Conservation (phyloP, 2,797 vertebrate genomes). For the Phaenicophaeus curvirostris region DNA sequence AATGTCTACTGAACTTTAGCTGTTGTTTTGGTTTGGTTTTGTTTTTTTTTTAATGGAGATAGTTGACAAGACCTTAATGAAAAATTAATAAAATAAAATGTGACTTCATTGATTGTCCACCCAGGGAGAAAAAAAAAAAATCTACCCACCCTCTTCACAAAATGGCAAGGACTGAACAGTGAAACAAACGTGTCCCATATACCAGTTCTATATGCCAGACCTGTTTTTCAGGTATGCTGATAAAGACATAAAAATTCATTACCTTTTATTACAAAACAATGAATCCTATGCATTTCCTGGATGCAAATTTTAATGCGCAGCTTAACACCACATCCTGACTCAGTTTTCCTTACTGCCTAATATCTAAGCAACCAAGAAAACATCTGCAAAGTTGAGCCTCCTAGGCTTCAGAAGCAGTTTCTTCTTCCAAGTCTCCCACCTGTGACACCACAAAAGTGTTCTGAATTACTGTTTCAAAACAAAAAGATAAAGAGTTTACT, state of each 20-base stretch:
- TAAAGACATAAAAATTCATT: not conserved
- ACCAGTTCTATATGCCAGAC: not conserved
- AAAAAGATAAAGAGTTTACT: not conserved
- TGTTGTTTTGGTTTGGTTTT: too few relatives aligned
- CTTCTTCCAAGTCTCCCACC: not conserved
- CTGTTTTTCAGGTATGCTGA: not conserved
- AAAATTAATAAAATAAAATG: not conserved
- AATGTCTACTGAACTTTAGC: not conserved
- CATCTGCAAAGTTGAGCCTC: not conserved
- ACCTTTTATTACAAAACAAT: not conserved
- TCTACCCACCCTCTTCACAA: not conserved
- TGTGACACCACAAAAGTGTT: not conserved
- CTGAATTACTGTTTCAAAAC: not conserved
- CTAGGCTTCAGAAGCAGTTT: not conserved
- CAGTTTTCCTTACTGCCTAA: not conserved
- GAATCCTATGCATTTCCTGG: not conserved
- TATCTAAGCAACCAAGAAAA: not conserved
- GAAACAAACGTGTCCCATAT: not conserved
- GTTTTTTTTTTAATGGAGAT: not conserved
- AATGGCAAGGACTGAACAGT: not conserved
- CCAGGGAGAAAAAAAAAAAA: too few relatives aligned
- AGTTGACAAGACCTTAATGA: not conserved
- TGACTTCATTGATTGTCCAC: not conserved
- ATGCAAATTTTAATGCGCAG: not conserved
- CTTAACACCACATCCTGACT: not conserved